phyloP scores from a whole-genome alignment of 2,113 vertebrate species.

The Acrocephalus arundinaceus region DNA sequence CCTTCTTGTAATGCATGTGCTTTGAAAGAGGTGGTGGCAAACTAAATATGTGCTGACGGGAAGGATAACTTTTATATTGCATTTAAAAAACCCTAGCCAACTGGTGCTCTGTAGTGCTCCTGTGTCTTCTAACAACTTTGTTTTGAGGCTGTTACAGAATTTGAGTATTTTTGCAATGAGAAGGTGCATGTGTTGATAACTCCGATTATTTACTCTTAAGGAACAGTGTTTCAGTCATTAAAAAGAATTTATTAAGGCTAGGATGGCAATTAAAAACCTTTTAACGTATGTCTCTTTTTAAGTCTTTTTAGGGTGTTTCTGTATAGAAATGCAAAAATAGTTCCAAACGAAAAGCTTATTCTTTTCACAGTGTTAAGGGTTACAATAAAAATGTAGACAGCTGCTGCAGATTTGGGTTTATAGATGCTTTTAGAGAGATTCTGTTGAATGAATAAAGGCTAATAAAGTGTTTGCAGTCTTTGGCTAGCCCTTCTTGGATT shows the following conservation, averaged over 20 bases:
- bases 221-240: background rate
- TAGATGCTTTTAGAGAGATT: background rate
- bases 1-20: background rate
- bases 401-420: background rate
- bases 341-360: background rate
- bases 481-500: background rate
- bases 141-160: background rate
- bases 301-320: background rate
- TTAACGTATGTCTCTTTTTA: background rate
- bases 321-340: background rate
- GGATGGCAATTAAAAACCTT: background rate
- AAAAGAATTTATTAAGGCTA: background rate
- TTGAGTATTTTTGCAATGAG: background rate
- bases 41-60: background rate
- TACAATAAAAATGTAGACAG: background rate
- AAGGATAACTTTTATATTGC: background rate
- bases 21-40: background rate
- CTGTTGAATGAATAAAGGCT: background rate
- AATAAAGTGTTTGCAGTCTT: conserved; percentile 12
- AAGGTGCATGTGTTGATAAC: background rate
- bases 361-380: background rate
- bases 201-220: background rate
- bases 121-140: background rate
- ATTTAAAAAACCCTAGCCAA: background rate
- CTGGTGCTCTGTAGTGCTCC: background rate